A percentile compares a stretch with the other conserved stretches of the same genome.
phyloP scores from a whole-genome alignment of 2,888 invertebrate species.

The Eristalis intricaria region DNA sequence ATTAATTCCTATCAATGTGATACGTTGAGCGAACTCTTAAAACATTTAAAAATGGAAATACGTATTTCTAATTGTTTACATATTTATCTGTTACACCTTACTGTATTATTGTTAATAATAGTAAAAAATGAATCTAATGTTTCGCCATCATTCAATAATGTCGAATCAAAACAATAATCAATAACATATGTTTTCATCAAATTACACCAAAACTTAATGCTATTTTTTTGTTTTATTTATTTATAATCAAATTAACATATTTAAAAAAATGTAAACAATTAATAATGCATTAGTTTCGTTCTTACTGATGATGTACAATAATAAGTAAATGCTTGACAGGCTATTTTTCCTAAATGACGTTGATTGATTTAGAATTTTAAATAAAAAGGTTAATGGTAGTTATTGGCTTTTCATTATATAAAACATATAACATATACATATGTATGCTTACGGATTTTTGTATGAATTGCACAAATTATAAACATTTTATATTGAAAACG shows the following conservation, averaged over 20 bases:
- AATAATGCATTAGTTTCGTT: constrained; percentile 28
- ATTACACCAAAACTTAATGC: constrained; percentile 35
- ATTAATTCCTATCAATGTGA: constrained; percentile 51
- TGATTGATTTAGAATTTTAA: constrained; percentile 34
- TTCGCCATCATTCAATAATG: constrained; percentile 47
- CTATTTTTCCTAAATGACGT: constrained; percentile 35
- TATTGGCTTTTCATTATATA: constrained; percentile 29
- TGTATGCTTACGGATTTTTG: constrained; percentile 22
- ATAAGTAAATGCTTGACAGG: constrained; percentile 24
- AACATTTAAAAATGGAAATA: constrained; percentile 58
- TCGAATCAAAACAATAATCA: constrained; percentile 38
- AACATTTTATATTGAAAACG: constrained; percentile 39
- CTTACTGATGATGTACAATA: constrained; percentile 18
- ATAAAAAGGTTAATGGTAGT: constrained; percentile 20
- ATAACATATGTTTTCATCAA: constrained; percentile 48
- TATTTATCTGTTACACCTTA: constrained; percentile 37
- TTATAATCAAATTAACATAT: constrained; percentile 33
- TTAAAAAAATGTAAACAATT: constrained; percentile 37
- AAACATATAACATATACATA: constrained; percentile 27
- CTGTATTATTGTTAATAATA: constrained; percentile 49
- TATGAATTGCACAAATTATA: constrained; percentile 54
- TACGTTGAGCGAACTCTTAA: constrained; percentile 47
- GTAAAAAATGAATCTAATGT: constrained; percentile 43
- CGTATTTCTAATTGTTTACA: constrained; percentile 36
- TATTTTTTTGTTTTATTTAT: constrained; percentile 30